A percentile compares a stretch with the other conserved stretches of the same genome.
These are phyloP conservation scores for Orchesella flavescens DNA, from an alignment of 2,888 invertebrate genomes.

Conservation along the genomic window DNA sequence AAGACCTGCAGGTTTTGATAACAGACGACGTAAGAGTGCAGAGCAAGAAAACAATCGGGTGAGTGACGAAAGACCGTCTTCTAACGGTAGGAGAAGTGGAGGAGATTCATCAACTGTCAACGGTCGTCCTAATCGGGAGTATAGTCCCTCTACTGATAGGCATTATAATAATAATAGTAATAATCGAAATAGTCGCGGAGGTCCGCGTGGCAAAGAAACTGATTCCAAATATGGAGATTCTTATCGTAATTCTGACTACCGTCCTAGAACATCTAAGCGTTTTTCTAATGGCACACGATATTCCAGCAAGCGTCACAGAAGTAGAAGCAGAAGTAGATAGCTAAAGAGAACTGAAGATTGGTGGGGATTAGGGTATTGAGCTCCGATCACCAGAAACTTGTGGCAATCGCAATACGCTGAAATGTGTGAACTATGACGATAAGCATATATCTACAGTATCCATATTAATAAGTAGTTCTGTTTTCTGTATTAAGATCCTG, in stretches of 20 bases:
- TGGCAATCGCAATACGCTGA: too few relatives aligned
- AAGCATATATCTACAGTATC: too few relatives aligned
- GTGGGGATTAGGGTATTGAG: not conserved
- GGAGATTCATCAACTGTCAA: too few relatives aligned
- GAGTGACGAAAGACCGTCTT: not conserved
- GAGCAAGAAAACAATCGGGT: not conserved
- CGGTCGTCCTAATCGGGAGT: not conserved
- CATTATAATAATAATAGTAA: not conserved
- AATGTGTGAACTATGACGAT: too few relatives aligned
- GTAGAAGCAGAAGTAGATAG: constrained; percentile 41
- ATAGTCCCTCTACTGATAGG: constrained; percentile 19
- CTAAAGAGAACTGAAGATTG: constrained; percentile 1
- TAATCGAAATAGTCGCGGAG: not conserved
- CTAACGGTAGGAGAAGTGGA: not conserved
- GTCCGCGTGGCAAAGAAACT: not conserved
- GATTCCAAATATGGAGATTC: not conserved
- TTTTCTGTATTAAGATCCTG: too few relatives aligned
- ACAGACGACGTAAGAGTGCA: not conserved
- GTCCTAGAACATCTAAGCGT: not conserved
- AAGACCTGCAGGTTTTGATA: too few relatives aligned
- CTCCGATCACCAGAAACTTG: not conserved
- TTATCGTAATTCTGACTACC: not conserved
- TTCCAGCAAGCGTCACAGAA: constrained; percentile 11
- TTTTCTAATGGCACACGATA: not conserved
- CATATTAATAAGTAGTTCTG: too few relatives aligned